phyloP scores from a whole-genome alignment of 2,888 invertebrate species.

The Lepidonotus clava region DNA sequence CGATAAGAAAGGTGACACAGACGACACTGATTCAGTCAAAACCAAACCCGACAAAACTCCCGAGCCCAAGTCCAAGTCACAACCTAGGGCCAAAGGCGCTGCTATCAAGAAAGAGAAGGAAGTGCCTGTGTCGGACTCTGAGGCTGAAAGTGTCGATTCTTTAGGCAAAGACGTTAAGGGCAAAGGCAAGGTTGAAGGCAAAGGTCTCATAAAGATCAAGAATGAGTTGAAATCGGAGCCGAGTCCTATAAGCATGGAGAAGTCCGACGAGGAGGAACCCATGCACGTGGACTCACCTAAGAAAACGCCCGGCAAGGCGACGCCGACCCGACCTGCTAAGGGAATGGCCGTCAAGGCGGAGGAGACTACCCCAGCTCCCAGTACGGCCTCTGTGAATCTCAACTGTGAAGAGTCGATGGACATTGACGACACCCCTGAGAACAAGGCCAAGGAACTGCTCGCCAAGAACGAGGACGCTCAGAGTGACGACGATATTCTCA shows the following conservation, averaged over 20 bases:
- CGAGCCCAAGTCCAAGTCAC: not conserved
- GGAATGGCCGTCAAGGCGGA: not conserved
- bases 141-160: not conserved
- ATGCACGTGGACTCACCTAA: not conserved
- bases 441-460: constrained; percentile 8
- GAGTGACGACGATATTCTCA: constrained; percentile 28
- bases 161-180: constrained; percentile 2
- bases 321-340: not conserved
- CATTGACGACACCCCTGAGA: not conserved
- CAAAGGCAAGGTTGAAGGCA: not conserved
- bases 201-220: not conserved
- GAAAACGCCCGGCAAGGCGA: not conserved
- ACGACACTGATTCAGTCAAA: constrained; percentile 19
- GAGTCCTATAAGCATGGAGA: not conserved
- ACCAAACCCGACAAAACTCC: not conserved
- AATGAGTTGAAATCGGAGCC: not conserved
- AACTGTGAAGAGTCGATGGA: not conserved
- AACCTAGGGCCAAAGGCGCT: constrained; percentile 18
- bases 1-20: constrained; percentile 4
- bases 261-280: constrained; percentile 1
- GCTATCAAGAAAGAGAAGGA: not conserved
- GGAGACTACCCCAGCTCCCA: not conserved
- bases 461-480: constrained; percentile 18
- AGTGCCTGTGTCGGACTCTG: not conserved
- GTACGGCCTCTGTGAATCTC: not conserved